Conservation (phyloP, 64 coral and sea anemone genomes). For the Actinia tenebrosa region DNA sequence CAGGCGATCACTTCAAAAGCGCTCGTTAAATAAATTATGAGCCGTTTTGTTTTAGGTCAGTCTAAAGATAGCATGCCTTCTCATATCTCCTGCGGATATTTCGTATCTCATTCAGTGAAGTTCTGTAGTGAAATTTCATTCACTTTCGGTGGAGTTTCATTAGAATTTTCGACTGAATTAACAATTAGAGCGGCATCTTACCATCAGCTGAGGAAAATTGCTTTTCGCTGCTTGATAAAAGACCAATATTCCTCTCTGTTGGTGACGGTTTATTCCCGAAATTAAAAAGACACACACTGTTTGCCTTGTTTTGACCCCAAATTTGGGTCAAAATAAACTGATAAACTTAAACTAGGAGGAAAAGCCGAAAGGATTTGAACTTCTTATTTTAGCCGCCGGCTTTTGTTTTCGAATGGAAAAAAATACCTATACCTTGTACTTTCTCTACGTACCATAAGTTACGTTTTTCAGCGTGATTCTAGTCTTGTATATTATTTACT, state of each 20-base stretch:
- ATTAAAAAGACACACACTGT: background rate
- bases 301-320: background rate
- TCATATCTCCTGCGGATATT: no score
- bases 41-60: background rate
- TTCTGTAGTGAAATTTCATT: background rate
- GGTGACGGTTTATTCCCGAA: background rate
- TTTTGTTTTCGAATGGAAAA: no score
- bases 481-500: background rate
- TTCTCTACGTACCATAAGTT: no score
- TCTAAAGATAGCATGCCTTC: background rate
- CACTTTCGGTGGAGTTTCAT: background rate
- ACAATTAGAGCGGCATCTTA: background rate
- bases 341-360: background rate
- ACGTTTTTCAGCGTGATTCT: background rate
- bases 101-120: background rate
- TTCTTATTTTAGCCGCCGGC: no score
- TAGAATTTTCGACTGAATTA: background rate
- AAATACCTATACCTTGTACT: no score
- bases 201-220: background rate
- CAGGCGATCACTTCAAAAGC: background rate
- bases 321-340: background rate
- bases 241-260: background rate
- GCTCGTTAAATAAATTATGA: conserved; percentile 8
- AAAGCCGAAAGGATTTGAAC: background rate
- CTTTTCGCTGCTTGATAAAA: conserved; percentile 2